Base-by-base conservation (phyloP, 1,140 invertebrate genomes). In the Ylistrum balloti region DNA sequence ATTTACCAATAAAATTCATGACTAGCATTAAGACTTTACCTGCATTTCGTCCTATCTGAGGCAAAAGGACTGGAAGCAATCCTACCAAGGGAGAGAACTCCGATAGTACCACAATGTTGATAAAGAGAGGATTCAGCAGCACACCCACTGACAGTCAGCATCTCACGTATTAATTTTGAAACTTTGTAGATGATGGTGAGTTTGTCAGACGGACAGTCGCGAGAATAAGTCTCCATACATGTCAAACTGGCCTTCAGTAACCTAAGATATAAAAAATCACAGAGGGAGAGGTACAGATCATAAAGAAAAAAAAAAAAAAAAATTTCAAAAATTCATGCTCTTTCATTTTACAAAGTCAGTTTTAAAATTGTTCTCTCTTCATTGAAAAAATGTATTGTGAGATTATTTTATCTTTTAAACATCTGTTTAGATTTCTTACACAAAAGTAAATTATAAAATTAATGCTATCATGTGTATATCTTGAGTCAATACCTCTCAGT, bases 131-230 rank as follows among this genome's bases (percentile, higher is more conserved):
- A 74, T 11, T 74, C 56, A 74, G 56, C 56, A 74, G 22, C 56
- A 74, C 56, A 74, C 22, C 56, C 56, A 28, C 56, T 74, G 9
- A 74, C 56, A 5, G 56, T 74, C 56, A 74, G n/a, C 56, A 74
- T 74, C n/a, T 74, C 56, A 74, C 56, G 56, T 9, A 74, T 74
- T 28, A 74, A 3, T 28, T 17, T 74, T n/a, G 56, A n/a, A 28
- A 74, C 56, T 74, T 28, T n/a, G n/a, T 74, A 74, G 56, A 74
- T 74, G 56, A 74, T 74, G 5, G 22, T 74, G 56, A 74, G 56
- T n/a, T 74, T 74, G 56, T 74, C 56, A 28, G 56, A 74, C 9
- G 56, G 7, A 74, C 56, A 74, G 56, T 74, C 56, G 9, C n/a
- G 56, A 74, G 56, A 74, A n/a, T 28, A 74, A 28, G 56, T 74